Evolutionary conservation across 64 coral and sea anemone genomes (phyloP), one percentile per base, ranked within the genome.

Genomic region (Trachythela sp.): DNA sequence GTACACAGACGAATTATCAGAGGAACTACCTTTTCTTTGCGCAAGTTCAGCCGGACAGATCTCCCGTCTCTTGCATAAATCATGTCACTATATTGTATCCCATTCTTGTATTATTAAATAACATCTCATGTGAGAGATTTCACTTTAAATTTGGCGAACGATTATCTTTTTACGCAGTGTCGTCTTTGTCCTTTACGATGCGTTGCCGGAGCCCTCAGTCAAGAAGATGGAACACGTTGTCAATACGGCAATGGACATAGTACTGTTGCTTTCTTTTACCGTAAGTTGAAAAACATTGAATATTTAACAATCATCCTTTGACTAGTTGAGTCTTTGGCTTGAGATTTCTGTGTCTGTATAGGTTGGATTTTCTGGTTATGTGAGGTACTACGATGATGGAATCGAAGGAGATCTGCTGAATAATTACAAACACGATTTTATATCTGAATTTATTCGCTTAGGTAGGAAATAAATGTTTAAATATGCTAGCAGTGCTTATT

Each of bases 111-210:
- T n/a, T n/a, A n/a, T n/a, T n/a, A n/a, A n/a, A n/a, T n/a, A n/a
- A n/a, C n/a, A n/a, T n/a, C n/a, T n/a, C n/a, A 45, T 4, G 42
- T 11, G 42, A 45, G 42, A 45, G 42, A 45, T 45, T 11, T 45
- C 42, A 22, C 56, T n/a, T 64, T n/a, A 1, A 64, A 20, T 7
- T 6, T 64, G 20, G 22, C 26, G 0, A 2, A 8, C 20, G 5
- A 64, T 64, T 70, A 15, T 76, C 15, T 54, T 88, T 37, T 86
- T 48, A 41, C 51, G 29, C 83, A 99, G 96, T 51, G 93, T 94
- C 67, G 58, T 99, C 51, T 99, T 99, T 95, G 96, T 92, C n/a
- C 85, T 99, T 75, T 99, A 99, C 52, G 96, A 99, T 8, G 92
- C 96, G 59, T 36, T 99, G 7, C 93, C 96, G 22, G 96, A 99